Conservation (phyloP, 2,888 invertebrate genomes). For the Thumatha senex region DNA sequence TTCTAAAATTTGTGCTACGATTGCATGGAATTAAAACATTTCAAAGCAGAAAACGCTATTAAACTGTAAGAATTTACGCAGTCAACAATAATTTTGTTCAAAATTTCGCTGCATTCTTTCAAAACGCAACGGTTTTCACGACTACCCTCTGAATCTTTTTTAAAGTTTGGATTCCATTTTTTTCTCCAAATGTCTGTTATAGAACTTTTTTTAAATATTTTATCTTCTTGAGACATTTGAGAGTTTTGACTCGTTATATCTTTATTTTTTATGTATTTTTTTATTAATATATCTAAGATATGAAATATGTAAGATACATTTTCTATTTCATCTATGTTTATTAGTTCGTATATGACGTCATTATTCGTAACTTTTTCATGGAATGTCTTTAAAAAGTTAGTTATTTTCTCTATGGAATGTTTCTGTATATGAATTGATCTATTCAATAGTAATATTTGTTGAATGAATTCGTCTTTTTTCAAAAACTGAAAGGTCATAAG, state of each 20-base stretch:
- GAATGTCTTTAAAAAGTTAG: constrained; percentile 43
- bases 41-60: constrained; percentile 61
- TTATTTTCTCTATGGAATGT: constrained; percentile 61
- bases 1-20: too few relatives aligned
- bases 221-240: constrained; percentile 46
- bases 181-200: constrained; percentile 66
- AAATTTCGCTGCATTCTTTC: constrained; percentile 49
- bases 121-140: constrained; percentile 48
- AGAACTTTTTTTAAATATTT: constrained; percentile 49
- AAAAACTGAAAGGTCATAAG: constrained; percentile 51
- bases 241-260: constrained; percentile 28
- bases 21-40: constrained; percentile 71
- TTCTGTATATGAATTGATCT: constrained; percentile 61
- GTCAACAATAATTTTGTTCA: constrained; percentile 63
- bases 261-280: constrained; percentile 42
- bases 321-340: constrained; percentile 48
- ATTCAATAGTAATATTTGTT: constrained; percentile 58
- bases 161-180: constrained; percentile 61
- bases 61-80: constrained; percentile 65
- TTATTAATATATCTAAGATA: constrained; percentile 55
- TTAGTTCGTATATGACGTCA: constrained; percentile 48
- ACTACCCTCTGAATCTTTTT: constrained; percentile 37
- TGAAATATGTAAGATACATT: constrained; percentile 63
- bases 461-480: constrained; percentile 57
- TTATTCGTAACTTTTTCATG: constrained; percentile 36